Conservation (phyloP, 2,888 invertebrate species). For the Leptopilina syphax region DNA sequence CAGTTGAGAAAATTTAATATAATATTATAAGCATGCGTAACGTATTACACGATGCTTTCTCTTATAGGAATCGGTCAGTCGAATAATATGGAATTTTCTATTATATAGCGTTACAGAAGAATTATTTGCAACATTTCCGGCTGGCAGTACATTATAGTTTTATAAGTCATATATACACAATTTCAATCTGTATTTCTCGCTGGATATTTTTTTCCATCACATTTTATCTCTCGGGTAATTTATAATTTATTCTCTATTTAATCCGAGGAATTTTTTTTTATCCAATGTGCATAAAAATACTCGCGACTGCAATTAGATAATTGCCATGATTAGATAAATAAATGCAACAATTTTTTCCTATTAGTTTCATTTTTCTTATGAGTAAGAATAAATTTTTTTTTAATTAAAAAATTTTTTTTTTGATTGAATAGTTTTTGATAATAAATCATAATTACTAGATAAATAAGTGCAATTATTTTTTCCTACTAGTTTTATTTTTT, state of each 20-base stretch:
- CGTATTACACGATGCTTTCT: conserved; percentile 36
- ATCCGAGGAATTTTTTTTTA: not conserved
- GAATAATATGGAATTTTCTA: conserved; percentile 39
- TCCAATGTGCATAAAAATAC: not conserved
- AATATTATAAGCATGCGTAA: conserved; percentile 18
- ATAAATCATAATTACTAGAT: too few relatives aligned
- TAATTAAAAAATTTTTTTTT: too few relatives aligned
- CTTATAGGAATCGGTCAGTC: conserved; percentile 33
- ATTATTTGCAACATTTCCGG: conserved; percentile 39
- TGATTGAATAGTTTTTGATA: too few relatives aligned
- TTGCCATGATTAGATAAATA: not conserved
- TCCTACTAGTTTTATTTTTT: too few relatives aligned
- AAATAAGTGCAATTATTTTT: too few relatives aligned
- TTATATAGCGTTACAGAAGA: conserved; percentile 35
- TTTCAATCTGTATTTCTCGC: conserved; percentile 4
- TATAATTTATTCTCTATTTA: conserved; percentile 8
- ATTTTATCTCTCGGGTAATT: not conserved
- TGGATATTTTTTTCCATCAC: not conserved
- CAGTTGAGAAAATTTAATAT: not conserved
- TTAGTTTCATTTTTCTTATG: too few relatives aligned
- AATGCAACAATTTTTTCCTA: too few relatives aligned
- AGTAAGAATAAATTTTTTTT: too few relatives aligned
- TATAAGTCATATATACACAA: conserved; percentile 22
- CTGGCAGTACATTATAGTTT: conserved; percentile 35
- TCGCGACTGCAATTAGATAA: not conserved